These are phyloP conservation scores for Eptesicus fuscus DNA, from an alignment of 2,113 vertebrate genomes.

Conservation along the genomic window DNA sequence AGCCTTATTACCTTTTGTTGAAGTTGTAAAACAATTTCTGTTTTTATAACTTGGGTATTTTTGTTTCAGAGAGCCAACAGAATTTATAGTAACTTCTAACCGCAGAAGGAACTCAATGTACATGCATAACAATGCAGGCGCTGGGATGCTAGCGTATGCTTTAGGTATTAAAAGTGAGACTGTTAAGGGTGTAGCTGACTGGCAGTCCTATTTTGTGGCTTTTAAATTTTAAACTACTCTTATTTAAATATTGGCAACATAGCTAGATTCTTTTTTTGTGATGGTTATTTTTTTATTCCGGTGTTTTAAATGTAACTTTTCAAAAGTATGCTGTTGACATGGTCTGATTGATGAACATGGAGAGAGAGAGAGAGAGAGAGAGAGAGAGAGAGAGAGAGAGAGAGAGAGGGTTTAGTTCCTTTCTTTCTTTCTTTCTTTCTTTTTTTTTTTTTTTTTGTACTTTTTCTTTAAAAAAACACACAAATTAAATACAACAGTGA, in stretches of 20 bases:
- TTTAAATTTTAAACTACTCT: conserved; percentile 39
- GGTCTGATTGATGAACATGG: background rate
- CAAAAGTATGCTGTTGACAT: background rate
- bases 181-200: background rate
- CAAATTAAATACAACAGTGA: conserved; percentile 68
- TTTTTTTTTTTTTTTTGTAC: background rate
- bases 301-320: conserved; percentile 19
- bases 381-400: too few relatives aligned
- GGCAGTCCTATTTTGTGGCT: background rate
- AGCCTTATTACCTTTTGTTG: background rate
- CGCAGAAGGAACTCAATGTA: background rate
- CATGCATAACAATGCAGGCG: background rate
- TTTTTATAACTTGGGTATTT: background rate
- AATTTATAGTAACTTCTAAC: background rate
- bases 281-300: conserved; percentile 11
- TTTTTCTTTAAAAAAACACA: conserved; percentile 76
- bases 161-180: background rate
- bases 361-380: background rate
- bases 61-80: background rate
- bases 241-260: background rate
- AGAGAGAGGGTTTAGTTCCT: too few relatives aligned
- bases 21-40: background rate
- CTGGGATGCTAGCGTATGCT: background rate
- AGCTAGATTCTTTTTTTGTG: background rate
- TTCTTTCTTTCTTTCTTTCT: too few relatives aligned